These are phyloP conservation scores for Notothenia rossii DNA, from an alignment of 2,113 vertebrate species.

Conservation along the genomic window DNA sequence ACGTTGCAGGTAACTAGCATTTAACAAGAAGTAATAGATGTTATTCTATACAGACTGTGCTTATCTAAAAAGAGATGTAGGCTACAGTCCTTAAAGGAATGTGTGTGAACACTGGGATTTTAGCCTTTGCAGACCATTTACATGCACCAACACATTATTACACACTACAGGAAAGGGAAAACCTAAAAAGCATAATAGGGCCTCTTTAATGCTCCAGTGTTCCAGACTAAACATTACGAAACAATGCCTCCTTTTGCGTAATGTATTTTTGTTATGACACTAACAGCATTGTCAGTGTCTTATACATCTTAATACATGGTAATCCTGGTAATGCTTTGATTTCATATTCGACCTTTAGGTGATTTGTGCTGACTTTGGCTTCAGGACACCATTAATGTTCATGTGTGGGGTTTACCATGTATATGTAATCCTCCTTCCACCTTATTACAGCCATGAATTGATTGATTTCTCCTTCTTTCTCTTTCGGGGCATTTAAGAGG, in stretches of 20 bases:
- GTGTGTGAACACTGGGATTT: too few relatives aligned
- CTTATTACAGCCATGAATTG: slow-evolving; percentile 73
- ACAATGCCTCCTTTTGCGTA: not conserved
- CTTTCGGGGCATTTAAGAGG: slow-evolving; percentile 61
- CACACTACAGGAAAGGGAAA: too few relatives aligned
- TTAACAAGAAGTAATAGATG: not conserved
- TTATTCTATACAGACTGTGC: not conserved
- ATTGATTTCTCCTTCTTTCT: slow-evolving; percentile 73
- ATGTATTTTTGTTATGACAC: slow-evolving; percentile 22
- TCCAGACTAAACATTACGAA: not conserved
- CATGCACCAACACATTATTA: too few relatives aligned
- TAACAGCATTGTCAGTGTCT: not conserved
- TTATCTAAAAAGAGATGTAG: not conserved
- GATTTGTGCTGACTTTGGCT: slow-evolving; percentile 37
- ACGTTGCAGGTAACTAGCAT: not conserved
- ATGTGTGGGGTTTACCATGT: slow-evolving; percentile 45
- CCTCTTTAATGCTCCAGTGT: not conserved
- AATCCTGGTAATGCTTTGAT: slow-evolving; percentile 27
- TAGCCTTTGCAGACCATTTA: too few relatives aligned
- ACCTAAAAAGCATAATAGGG: too few relatives aligned
- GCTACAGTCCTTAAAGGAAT: too few relatives aligned
- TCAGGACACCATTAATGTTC: slow-evolving; percentile 41
- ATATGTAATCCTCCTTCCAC: slow-evolving; percentile 72
- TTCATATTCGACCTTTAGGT: slow-evolving; percentile 35
- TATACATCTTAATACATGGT: slow-evolving; percentile 20